Conservation (phyloP, 2,113 vertebrate genomes). For the Climacteris rufus region DNA sequence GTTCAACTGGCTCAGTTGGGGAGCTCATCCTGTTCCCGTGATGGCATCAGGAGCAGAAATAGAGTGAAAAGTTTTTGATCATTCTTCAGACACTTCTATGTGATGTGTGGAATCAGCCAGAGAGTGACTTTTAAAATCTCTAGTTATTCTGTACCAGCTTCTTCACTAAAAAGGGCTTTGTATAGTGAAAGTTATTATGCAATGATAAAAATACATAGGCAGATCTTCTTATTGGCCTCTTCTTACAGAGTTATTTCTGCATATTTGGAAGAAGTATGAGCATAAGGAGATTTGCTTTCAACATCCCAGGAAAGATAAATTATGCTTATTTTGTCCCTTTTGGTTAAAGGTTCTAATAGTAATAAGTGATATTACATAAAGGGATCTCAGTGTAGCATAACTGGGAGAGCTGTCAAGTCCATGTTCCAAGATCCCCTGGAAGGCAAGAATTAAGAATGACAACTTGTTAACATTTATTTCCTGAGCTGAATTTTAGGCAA, state of each 20-base stretch:
- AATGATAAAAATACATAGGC: background rate
- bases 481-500: background rate
- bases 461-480: background rate
- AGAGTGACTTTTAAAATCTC: background rate
- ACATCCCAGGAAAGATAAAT: background rate
- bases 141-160: background rate
- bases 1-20: background rate
- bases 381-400: background rate
- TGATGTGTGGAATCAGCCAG: background rate
- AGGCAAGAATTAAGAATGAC: constrained; percentile 1
- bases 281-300: background rate
- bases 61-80: background rate
- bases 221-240: background rate
- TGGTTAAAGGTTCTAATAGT: background rate
- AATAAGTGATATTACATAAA: background rate
- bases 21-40: background rate
- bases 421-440: background rate
- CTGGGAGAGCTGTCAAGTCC: background rate
- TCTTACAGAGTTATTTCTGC: background rate
- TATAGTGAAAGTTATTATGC: background rate
- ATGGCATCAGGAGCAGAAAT: background rate
- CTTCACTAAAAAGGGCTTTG: background rate
- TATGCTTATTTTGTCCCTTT: constrained; percentile 4
- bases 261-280: background rate
- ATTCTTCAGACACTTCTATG: background rate